Evolutionary conservation across 2,797 vertebrate species (phyloP), one percentile per base, ranked within the genome.

Genomic region (Sarcophilus harrisii): DNA sequence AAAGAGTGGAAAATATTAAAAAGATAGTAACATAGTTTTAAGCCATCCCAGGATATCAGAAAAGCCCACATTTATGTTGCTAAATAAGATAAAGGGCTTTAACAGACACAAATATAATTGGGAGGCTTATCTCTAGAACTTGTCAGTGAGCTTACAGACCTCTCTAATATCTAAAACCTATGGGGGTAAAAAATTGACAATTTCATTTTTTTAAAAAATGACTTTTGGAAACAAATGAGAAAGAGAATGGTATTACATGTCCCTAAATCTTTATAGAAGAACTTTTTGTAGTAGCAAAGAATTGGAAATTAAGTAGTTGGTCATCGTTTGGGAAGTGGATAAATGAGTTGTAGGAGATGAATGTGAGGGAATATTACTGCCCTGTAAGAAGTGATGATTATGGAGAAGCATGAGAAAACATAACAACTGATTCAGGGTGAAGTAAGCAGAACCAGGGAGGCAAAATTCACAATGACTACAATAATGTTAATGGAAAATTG

Each of bases 141-240:
- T 45, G 99, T 99, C 92, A 99, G 99, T 66, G 99, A 99, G 97
- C 99, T 99, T 98, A 99, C 99, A 98, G 99, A 99, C 98, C 98
- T 99, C 12, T 99, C 99, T 38, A n/a, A 45, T 97, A 96, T 29
- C 96, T 99, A 99, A 99, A 99, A 96, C 99, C 99, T 99, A 98
- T 30, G 99, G 99, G n/a, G 8, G 12, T 38, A 73, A 81, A 99
- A 99, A 98, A 98, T 99, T 0, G 99, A 99, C 98, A 99, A 99
- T 97, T 99, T 99, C 91, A 99, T 99, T 94, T 52, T 49, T 52
- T 52, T 52, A 98, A 97, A 99, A 97, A 99, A 99, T 81, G 73
- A 21, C 38, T 49, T 81, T 87, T 28, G 45, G 73, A 87, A 24
- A 49, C 45, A 9, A 87, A 38, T 49, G 38, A 87, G 38, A 87